These are phyloP conservation scores for Eulemur rufifrons DNA, from an alignment of 2,113 vertebrate species.

Conservation along the genomic window DNA sequence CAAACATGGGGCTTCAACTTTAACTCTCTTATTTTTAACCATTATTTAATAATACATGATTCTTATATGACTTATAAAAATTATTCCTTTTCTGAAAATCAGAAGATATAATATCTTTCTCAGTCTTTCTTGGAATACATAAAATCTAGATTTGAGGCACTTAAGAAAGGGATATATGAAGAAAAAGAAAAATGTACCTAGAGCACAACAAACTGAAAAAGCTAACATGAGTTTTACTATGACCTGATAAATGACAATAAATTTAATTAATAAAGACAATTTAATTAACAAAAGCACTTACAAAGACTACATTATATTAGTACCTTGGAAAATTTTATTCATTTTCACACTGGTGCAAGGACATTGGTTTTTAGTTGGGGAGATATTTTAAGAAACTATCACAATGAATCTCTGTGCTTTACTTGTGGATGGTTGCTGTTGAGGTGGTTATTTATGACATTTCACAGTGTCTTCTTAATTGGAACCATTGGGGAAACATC, in stretches of 20 bases:
- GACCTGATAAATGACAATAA: neutral
- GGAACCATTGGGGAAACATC: neutral
- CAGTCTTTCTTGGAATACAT: neutral
- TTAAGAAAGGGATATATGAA: neutral
- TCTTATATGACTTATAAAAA: neutral
- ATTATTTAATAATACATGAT: neutral
- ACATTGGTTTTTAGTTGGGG: neutral
- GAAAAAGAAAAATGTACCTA: neutral
- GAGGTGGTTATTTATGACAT: neutral
- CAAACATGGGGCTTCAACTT: neutral
- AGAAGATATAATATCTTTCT: neutral
- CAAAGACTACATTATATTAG: neutral
- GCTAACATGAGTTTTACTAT: neutral
- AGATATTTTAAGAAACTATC: neutral
- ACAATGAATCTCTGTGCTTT: neutral
- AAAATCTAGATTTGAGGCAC: neutral
- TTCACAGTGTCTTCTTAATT: constrained; percentile 23
- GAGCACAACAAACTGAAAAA: neutral
- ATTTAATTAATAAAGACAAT: neutral
- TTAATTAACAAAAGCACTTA: neutral
- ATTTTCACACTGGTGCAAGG: neutral
- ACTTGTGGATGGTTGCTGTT: neutral
- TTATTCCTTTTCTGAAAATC: neutral
- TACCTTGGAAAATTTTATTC: neutral
- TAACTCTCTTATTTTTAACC: neutral